Base-by-base conservation (phyloP, 2,113 vertebrate species). In the Austrofundulus limnaeus region DNA sequence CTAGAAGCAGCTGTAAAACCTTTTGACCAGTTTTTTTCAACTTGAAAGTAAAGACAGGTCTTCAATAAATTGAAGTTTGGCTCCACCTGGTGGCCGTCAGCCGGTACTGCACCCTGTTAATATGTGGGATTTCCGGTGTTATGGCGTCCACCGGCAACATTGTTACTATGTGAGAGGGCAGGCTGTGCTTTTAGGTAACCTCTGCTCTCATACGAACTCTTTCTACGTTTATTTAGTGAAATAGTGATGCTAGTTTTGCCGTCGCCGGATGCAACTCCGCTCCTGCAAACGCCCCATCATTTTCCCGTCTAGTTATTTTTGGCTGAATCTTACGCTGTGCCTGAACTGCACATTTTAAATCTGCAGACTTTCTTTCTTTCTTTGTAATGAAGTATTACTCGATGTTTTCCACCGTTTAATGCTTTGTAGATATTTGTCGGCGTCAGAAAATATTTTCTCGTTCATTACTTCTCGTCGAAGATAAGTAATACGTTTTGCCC, bases 121-220 rank as follows among this genome's bases (percentile, higher is more conserved):
- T 17, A 83, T 47, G 21, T 54, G n/a, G 86, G 78, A 49, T 92
- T 93, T 93, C 92, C 91, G 92, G 92, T 93, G 84, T 91, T 87
- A 93, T 93, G 92, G 91, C 91, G 90, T 88, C 91, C 67, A 78
- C 87, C 81, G 78, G 70, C 77, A 71, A 61, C 67, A 66, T 34
- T 74, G 25, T 69, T 61, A 53, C 72, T 58, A 51, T 79, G 55
- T 61, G 70, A 62, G 46, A 59, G 63, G 52, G 39, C 62, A 49
- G 72, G 53, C 49, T 57, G 49, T 24, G 31, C 5, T 4, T 72
- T 48, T 66, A 77, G 85, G 87, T 87, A 83, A 78, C 57, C 37
- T 14, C 23, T 11, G 13, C 31, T 45, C 17, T 34, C 10, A 21
- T 12, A 12, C 21, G 43, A 57, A 61, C 12, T 57, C 6, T 1